These are phyloP conservation scores for Reinhardtius hippoglossoides DNA, from an alignment of 2,113 vertebrate genomes.

Conservation along the genomic window DNA sequence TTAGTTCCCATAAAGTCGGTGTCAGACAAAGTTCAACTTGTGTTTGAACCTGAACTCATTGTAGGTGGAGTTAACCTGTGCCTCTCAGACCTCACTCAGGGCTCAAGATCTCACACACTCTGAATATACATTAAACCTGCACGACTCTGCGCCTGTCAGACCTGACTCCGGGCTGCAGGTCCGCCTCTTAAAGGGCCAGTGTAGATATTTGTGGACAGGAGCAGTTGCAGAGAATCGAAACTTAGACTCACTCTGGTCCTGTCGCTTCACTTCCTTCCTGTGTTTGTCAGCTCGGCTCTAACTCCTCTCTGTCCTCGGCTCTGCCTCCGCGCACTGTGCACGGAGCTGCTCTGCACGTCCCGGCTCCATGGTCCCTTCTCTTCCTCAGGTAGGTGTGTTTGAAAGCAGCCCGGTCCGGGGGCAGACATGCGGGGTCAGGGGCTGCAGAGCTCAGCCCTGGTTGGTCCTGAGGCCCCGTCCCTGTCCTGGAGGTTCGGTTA, in stretches of 20 bases:
- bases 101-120: no score
- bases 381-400: constrained; percentile 60
- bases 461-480: background rate
- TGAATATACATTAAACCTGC: background rate
- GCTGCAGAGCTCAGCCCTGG: no score
- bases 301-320: background rate
- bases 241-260: constrained; percentile 10
- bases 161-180: rapidly evolving
- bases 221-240: constrained; percentile 61
- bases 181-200: constrained; percentile 15
- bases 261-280: background rate
- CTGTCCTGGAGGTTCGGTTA: no score
- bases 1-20: no score
- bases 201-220: background rate
- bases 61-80: no score
- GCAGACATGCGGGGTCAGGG: background rate
- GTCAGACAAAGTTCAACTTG: no score
- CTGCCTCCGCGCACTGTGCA: no score
- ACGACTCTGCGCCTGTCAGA: constrained; percentile 13
- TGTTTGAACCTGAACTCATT: no score
- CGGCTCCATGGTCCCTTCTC: constrained; percentile 47
- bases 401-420: background rate
- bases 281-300: no score
- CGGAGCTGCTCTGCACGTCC: no score
- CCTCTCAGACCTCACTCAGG: no score